These are phyloP conservation scores for Drosophila neonasuta DNA, from an alignment of 2,888 invertebrate genomes.

Conservation along the genomic window DNA sequence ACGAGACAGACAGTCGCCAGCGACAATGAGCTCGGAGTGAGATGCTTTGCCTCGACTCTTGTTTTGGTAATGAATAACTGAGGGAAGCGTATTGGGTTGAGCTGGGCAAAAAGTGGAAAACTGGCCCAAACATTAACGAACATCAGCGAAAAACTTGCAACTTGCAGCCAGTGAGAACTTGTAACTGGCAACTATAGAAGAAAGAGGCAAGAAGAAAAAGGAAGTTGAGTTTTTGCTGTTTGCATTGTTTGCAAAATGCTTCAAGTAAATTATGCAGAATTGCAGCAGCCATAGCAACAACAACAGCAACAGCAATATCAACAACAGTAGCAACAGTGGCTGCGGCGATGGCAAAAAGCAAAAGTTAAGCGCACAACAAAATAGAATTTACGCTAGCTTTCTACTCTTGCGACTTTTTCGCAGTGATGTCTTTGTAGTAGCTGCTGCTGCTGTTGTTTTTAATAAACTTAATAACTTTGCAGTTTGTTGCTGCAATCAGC, in stretches of 20 bases:
- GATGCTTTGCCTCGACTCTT: slow-evolving; percentile 29
- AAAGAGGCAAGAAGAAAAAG: not conserved
- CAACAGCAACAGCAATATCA: slow-evolving; percentile 2
- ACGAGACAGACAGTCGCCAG: slow-evolving; percentile 51
- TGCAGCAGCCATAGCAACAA: slow-evolving; percentile 41
- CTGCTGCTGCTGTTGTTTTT: slow-evolving; percentile 60
- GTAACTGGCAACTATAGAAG: slow-evolving; percentile 27
- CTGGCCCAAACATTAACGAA: slow-evolving; percentile 71
- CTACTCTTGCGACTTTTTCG: slow-evolving; percentile 36
- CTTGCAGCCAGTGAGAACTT: slow-evolving; percentile 42
- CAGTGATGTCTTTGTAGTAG: slow-evolving; percentile 57
- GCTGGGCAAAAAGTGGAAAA: slow-evolving; percentile 29
- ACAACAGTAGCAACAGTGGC: slow-evolving; percentile 3
- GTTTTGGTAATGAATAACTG: slow-evolving; percentile 56
- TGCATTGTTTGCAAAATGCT: slow-evolving; percentile 69
- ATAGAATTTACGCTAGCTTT: slow-evolving; percentile 57
- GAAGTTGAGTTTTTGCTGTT: slow-evolving; percentile 21
- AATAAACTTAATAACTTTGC: slow-evolving; percentile 74
- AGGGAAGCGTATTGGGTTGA: slow-evolving; percentile 19
- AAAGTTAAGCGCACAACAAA: slow-evolving; percentile 70
- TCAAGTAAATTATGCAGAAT: slow-evolving; percentile 73
- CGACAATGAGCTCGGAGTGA: slow-evolving; percentile 46
- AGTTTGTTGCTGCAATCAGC: slow-evolving; percentile 72
- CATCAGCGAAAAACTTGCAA: slow-evolving; percentile 69
- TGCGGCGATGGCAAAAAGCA: slow-evolving; percentile 39